Evolutionary conservation across 2,888 invertebrate species (phyloP).

Genomic region (Myopa testacea): DNA sequence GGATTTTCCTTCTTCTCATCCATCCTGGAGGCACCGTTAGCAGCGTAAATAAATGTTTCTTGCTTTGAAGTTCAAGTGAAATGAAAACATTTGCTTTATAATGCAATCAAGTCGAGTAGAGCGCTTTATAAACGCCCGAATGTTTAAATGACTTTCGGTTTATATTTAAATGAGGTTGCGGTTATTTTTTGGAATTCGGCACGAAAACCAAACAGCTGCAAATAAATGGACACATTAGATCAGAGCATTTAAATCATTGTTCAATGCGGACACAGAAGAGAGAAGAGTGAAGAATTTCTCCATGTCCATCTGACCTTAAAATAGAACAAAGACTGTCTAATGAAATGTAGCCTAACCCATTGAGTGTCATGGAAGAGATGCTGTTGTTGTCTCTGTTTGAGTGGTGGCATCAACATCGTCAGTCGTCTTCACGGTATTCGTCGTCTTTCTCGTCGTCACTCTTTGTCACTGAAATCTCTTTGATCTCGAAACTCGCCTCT

Average conservation of each 20-base stretch:
- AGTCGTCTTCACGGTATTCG: not conserved
- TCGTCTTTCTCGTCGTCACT: slow-evolving; percentile 11
- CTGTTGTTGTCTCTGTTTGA: slow-evolving; percentile 5
- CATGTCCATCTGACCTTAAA: no score
- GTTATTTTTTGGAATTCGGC: no score
- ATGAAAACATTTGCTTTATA: slow-evolving; percentile 23
- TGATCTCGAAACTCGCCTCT: slow-evolving; percentile 34
- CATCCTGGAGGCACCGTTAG: not conserved
- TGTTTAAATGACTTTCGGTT: not conserved
- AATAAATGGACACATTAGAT: no score
- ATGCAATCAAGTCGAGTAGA: not conserved
- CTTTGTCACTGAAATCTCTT: slow-evolving; percentile 34
- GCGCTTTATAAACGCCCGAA: not conserved
- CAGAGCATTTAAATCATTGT: no score
- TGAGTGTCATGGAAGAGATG: not conserved
- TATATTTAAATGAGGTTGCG: no score
- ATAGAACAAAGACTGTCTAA: no score
- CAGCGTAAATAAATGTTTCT: slow-evolving; percentile 20
- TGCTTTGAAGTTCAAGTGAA: slow-evolving; percentile 37
- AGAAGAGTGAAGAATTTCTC: no score
- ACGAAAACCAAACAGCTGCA: no score
- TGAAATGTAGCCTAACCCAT: not conserved
- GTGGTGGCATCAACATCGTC: not conserved
- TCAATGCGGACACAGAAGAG: no score
- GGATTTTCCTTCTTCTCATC: slow-evolving; percentile 6